Base-by-base conservation (phyloP, 2,113 vertebrate species). In the Neolamprologus falcicula region DNA sequence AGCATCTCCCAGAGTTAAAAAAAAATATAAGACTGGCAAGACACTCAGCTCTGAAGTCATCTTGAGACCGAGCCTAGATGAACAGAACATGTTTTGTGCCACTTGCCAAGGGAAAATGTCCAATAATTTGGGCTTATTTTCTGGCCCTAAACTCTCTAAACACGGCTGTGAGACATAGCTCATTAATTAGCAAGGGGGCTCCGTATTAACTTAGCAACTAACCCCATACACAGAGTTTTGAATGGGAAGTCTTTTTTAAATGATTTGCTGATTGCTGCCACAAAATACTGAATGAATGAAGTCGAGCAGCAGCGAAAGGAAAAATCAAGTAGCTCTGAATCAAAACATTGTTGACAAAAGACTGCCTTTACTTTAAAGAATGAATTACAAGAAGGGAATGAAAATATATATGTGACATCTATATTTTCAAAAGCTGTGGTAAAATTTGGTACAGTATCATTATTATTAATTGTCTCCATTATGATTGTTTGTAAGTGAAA, bases 101-200 rank as follows among this genome's bases (percentile, higher is more conserved):
- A 57, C 50, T 53, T 88, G 90, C 90, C 83, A 86, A 55, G 54
- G 91, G 83, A 89, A 85, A 24, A 53, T 82, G 73, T 91, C 89
- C 88, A 92, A 86, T 73, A 47, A 63, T 83, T 85, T 89, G 85
- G 80, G 85, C 66, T 84, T 81, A 83, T 89, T 89, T 90, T 40
- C 86, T 88, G 89, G 91, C 81, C 37, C 37, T 63, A 47, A 59
- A 88, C 80, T 83, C 57, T 54, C 35, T 89, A 57, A 90, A 81
- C 71, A 88, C 26, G 57, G 73, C 47, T 50, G 50, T 68, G 82
- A 86, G 83, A 90, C 86, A 86, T 71, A 87, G 86, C 80, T 90
- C 76, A 85, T 81, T 91, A 94, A 94, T 93, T 90, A 91, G 80
- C 50, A 66, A 84, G 89, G 83, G 82, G 84, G 55, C 71, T 92